These are phyloP conservation scores for Litocranius walleri DNA, from an alignment of 2,113 vertebrate species.

Conservation along the genomic window DNA sequence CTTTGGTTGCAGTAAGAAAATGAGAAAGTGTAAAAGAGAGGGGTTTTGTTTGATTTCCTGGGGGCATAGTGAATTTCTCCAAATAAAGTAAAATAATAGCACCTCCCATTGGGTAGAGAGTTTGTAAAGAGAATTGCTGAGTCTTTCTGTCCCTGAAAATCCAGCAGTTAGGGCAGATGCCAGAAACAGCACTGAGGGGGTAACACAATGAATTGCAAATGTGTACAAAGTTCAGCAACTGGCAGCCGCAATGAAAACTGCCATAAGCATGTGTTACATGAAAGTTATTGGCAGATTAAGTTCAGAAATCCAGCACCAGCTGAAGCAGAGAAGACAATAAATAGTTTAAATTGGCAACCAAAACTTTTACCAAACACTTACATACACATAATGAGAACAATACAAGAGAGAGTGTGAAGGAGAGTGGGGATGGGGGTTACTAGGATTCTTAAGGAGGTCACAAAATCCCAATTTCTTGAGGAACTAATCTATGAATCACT, in stretches of 20 bases:
- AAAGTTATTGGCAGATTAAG: conserved; percentile 22
- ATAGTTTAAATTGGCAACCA: conserved; percentile 58
- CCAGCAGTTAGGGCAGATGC: conserved; percentile 46
- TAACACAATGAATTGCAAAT: not conserved
- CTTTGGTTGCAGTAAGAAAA: conserved; percentile 38
- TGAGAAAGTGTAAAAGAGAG: conserved; percentile 29
- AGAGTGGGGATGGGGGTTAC: not conserved
- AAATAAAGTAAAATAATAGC: conserved; percentile 62
- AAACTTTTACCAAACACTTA: not conserved
- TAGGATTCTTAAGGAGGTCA: not conserved
- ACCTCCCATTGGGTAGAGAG: conserved; percentile 50
- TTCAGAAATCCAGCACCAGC: conserved; percentile 16
- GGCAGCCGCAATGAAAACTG: not conserved
- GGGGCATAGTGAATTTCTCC: conserved; percentile 34
- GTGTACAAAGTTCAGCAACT: conserved; percentile 24
- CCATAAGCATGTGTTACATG: conserved; percentile 5
- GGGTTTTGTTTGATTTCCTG: conserved; percentile 52
- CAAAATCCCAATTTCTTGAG: not conserved
- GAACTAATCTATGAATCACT: not conserved
- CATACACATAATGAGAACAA: not conserved
- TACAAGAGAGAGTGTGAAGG: not conserved
- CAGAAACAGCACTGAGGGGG: conserved; percentile 8
- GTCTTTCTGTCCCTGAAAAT: not conserved
- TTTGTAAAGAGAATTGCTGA: conserved; percentile 53
- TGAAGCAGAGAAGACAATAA: conserved; percentile 8